Conservation (phyloP, 2,113 vertebrate species). For the Festucalex cinctus region DNA sequence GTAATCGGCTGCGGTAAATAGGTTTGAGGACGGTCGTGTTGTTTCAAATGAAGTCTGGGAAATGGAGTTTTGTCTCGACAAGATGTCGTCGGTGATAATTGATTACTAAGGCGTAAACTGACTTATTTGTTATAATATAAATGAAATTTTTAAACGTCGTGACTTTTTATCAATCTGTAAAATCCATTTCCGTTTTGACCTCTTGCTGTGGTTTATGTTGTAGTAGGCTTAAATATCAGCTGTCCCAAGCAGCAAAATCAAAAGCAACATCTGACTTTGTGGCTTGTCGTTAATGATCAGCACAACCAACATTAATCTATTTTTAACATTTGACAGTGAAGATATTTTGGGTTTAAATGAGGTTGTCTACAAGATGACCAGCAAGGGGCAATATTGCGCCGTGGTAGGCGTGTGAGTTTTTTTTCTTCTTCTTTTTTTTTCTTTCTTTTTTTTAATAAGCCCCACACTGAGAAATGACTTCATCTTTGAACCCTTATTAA, state of each 20-base stretch:
- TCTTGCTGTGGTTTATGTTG: too few relatives aligned
- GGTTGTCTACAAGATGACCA: not conserved
- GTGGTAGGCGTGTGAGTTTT: not conserved
- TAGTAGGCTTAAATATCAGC: not conserved
- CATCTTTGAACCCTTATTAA: slow-evolving; percentile 58
- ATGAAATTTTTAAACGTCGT: too few relatives aligned
- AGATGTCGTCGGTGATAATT: not conserved
- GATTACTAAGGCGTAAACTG: not conserved
- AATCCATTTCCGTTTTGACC: too few relatives aligned
- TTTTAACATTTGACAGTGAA: not conserved
- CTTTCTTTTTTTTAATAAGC: too few relatives aligned
- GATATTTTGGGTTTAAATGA: not conserved
- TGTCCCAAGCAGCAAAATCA: not conserved
- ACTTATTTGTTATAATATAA: too few relatives aligned
- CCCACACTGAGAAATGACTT: slow-evolving; percentile 53
- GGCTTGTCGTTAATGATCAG: not conserved
- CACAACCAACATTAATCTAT: too few relatives aligned
- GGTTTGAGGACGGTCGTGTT: not conserved
- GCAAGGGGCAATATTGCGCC: slow-evolving; percentile 12
- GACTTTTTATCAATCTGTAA: too few relatives aligned
- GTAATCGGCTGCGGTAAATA: not conserved
- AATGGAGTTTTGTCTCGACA: not conserved
- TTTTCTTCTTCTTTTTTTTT: not conserved
- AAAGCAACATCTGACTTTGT: not conserved
- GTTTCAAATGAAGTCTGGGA: not conserved